A percentile compares a stretch with the other conserved stretches of the same genome.
Conservation (phyloP, 2,113 vertebrate species). For the Colistium nudipinnis region DNA sequence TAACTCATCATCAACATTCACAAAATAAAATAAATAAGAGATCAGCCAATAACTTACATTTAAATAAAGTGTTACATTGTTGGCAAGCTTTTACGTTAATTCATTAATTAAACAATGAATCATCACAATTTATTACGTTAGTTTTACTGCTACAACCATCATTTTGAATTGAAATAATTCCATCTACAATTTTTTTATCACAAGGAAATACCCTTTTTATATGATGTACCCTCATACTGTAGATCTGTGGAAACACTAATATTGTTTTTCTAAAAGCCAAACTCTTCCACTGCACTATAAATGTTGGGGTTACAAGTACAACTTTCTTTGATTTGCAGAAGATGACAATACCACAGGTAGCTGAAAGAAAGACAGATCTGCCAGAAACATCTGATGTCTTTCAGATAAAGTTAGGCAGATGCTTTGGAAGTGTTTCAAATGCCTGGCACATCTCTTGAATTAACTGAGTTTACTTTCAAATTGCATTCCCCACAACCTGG, state of each 20-base stretch:
- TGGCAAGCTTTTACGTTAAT: too few species aligned
- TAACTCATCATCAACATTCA: too few species aligned
- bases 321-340: slow-evolving; percentile 56
- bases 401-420: slow-evolving; percentile 19
- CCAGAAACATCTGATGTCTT: slow-evolving; percentile 55
- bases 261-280: slow-evolving; percentile 47
- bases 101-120: too few species aligned
- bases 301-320: slow-evolving; percentile 40
- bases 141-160: too few species aligned
- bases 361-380: slow-evolving; percentile 59
- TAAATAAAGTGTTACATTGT: too few species aligned
- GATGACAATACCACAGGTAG: slow-evolving; percentile 8
- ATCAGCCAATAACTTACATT: too few species aligned
- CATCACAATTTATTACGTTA: too few species aligned
- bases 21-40: too few species aligned
- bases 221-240: slow-evolving; percentile 46
- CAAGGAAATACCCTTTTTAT: slow-evolving; percentile 43
- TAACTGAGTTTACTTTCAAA: slow-evolving; percentile 31
- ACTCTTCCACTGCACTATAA: slow-evolving; percentile 52
- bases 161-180: slow-evolving; percentile 54
- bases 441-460: slow-evolving; percentile 15
- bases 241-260: slow-evolving; percentile 39
- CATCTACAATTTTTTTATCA: slow-evolving; percentile 35
- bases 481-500: slow-evolving; percentile 9
- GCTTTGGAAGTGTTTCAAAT: slow-evolving; percentile 7